These are phyloP conservation scores for Platycnemis pennipes DNA, from an alignment of 2,888 invertebrate species.

Conservation along the genomic window DNA sequence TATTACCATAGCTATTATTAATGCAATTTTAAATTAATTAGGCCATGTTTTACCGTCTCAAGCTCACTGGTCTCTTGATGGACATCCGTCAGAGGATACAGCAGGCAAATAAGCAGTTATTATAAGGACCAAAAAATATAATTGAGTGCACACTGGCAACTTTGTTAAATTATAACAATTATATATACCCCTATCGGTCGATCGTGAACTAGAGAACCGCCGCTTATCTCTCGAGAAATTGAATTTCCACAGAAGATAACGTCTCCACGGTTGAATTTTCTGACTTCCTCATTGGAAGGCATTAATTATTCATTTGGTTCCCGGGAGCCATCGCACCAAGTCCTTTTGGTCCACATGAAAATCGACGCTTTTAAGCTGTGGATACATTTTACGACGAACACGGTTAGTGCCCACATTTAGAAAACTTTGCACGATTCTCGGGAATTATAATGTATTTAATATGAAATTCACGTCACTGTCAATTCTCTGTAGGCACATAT, in stretches of 20 bases:
- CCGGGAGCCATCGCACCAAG: neutral
- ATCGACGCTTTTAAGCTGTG: neutral
- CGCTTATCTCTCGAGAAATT: neutral
- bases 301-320: neutral
- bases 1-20: neutral
- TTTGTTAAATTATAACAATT: neutral
- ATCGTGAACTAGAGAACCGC: neutral
- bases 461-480: neutral
- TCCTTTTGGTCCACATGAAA: neutral
- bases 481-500: no score
- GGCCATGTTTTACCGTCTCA: neutral
- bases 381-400: neutral
- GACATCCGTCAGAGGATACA: neutral
- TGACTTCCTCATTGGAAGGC: neutral
- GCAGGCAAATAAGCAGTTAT: neutral
- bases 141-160: neutral
- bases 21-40: neutral
- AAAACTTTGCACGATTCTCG: neutral
- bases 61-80: neutral
- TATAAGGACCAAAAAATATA: neutral
- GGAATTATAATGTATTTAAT: neutral
- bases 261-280: neutral
- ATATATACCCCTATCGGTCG: neutral
- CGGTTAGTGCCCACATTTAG: neutral
- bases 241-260: conserved; percentile 2